A percentile compares a stretch with the other conserved stretches of the same genome.
Conservation (phyloP, 2,888 invertebrate genomes). For the Cyaniris semiargus region DNA sequence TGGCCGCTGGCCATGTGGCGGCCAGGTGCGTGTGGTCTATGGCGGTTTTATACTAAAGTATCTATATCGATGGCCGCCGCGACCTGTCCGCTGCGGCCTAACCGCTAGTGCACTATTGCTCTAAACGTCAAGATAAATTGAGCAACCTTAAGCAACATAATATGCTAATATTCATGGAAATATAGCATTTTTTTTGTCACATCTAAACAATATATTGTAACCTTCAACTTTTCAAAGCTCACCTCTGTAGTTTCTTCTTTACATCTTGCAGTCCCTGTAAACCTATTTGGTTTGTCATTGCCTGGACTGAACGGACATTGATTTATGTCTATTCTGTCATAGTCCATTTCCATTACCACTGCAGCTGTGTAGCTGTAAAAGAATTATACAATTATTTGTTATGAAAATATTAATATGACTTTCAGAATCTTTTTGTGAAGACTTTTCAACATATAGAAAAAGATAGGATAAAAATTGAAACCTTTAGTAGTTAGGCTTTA, state of each 20-base stretch:
- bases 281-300: constrained; percentile 92
- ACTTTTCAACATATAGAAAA: too few species aligned
- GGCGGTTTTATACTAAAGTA: too few species aligned
- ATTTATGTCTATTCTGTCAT: constrained; percentile 97
- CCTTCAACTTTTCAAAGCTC: neutral
- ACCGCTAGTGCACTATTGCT: too few species aligned
- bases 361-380: constrained; percentile 90
- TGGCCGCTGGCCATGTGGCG: too few species aligned
- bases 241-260: constrained; percentile 70
- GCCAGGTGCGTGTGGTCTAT: too few species aligned
- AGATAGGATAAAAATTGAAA: too few species aligned
- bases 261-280: constrained; percentile 94
- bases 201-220: neutral
- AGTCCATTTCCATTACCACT: constrained; percentile 96
- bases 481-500: too few species aligned
- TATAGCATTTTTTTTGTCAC: too few species aligned
- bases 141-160: too few species aligned
- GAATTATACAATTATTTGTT: neutral
- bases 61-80: too few species aligned
- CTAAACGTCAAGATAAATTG: neutral
- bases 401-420: neutral
- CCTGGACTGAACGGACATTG: constrained; percentile 95
- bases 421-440: too few species aligned
- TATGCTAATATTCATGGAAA: neutral
- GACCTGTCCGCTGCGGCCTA: too few species aligned